These are phyloP conservation scores for Fulmarus glacialis DNA, from an alignment of 2,113 vertebrate genomes.

Conservation along the genomic window DNA sequence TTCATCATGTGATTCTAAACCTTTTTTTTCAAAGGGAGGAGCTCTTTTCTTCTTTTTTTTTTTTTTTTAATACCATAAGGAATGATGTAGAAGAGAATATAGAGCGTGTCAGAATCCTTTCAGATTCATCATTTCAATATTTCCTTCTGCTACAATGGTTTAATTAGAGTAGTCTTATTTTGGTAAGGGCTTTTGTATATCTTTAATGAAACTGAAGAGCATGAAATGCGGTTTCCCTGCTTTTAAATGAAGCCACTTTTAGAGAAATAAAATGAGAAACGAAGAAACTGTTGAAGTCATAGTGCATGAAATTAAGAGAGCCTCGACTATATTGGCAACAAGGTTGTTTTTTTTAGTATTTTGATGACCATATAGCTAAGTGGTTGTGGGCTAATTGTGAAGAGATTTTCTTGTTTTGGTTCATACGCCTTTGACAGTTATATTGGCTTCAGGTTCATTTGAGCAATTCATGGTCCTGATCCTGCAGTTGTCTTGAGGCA, in stretches of 20 bases:
- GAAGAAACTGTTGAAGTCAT: conserved; percentile 80
- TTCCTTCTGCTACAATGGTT: conserved; percentile 75
- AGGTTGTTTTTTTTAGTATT: conserved; percentile 48
- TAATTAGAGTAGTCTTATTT: conserved; percentile 75
- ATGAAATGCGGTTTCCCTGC: conserved; percentile 81
- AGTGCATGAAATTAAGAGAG: conserved; percentile 84
- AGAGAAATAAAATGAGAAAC: conserved; percentile 81
- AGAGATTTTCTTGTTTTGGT: not conserved
- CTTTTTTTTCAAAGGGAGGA: not conserved
- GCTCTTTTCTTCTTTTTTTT: not conserved
- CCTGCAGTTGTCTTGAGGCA: not conserved
- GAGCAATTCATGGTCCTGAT: not conserved
- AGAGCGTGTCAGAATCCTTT: conserved; percentile 47
- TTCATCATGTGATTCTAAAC: conserved; percentile 22
- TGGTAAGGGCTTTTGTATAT: conserved; percentile 75
- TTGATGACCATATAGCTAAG: conserved; percentile 63
- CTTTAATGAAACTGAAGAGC: conserved; percentile 84
- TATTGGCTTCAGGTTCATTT: conserved; percentile 14
- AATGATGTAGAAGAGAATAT: conserved; percentile 34
- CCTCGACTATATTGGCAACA: conserved; percentile 64
- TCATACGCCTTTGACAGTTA: conserved; percentile 33
- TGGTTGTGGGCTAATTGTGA: conserved; percentile 38
- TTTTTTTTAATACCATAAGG: not conserved
- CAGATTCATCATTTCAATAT: conserved; percentile 72
- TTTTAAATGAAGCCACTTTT: conserved; percentile 81